A percentile compares a stretch with the other conserved stretches of the same genome.
These are phyloP conservation scores for Octomys mimax DNA, from an alignment of 2,797 vertebrate species.

Conservation along the genomic window DNA sequence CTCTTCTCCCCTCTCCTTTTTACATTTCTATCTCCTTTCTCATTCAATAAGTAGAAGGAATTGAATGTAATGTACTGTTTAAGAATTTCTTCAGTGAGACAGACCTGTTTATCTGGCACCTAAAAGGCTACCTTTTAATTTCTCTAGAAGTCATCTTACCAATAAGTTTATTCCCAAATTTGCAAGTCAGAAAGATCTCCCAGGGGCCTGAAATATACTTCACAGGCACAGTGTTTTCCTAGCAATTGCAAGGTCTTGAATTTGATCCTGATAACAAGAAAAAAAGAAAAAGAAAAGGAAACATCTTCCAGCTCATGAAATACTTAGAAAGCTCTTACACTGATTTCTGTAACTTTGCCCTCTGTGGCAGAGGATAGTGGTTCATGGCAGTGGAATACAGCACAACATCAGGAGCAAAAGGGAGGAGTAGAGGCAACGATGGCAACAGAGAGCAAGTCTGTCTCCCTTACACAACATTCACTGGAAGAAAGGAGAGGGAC, in stretches of 20 bases:
- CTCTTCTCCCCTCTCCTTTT: background rate
- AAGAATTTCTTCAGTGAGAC: background rate
- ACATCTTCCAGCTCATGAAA: background rate
- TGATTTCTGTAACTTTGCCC: background rate
- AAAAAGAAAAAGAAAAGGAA: too few species aligned
- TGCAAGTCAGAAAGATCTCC: slow-evolving; percentile 14
- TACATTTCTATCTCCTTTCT: background rate
- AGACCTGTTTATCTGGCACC: background rate
- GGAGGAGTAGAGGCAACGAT: too few species aligned
- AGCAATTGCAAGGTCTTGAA: too few species aligned
- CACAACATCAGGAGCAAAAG: too few species aligned
- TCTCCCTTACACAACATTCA: background rate
- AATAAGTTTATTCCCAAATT: background rate
- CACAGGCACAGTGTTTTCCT: too few species aligned
- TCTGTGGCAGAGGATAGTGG: too few species aligned
- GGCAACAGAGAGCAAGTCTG: too few species aligned
- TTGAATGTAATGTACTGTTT: background rate
- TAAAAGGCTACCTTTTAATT: background rate
- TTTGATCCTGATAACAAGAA: too few species aligned
- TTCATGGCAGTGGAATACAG: too few species aligned
- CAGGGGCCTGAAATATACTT: too few species aligned
- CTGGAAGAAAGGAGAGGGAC: background rate
- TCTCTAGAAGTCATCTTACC: background rate
- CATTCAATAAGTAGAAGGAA: background rate
- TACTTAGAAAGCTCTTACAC: background rate